Evolutionary conservation across 2,888 invertebrate genomes (phyloP).

Genomic region (Mystacides longicornis): DNA sequence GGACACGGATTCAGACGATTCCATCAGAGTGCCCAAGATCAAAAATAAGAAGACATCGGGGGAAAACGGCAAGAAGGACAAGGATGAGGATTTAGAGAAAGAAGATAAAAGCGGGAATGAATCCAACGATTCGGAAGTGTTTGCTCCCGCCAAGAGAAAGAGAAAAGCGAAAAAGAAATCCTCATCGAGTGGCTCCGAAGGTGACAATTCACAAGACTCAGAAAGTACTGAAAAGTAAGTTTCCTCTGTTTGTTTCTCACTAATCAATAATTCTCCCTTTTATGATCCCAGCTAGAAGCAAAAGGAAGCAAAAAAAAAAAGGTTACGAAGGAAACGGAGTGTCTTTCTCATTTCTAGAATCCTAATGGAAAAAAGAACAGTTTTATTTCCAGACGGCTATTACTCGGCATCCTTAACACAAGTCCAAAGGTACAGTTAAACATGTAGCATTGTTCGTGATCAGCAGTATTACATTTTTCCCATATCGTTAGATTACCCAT

Average conservation of each 20-base stretch:
- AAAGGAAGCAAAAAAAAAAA: no score
- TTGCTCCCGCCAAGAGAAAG: constrained; percentile 28
- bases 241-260: no score
- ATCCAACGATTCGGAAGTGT: constrained; percentile 22
- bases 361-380: no score
- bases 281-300: not conserved
- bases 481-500: no score
- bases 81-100: constrained; percentile 33
- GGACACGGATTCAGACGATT: constrained; percentile 9
- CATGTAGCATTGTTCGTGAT: no score
- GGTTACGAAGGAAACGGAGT: no score
- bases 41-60: constrained; percentile 11
- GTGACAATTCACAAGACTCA: constrained; percentile 28
- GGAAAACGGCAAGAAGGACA: constrained; percentile 15
- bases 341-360: no score
- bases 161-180: constrained; percentile 35
- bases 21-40: constrained; percentile 8
- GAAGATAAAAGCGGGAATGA: constrained; percentile 31
- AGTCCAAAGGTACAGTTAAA: no score
- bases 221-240: not conserved
- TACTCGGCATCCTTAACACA: no score
- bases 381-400: no score
- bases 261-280: no score
- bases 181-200: constrained; percentile 35
- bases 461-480: no score